A percentile compares a stretch with the other conserved stretches of the same genome.
These are phyloP conservation scores for Pygathrix nemaeus DNA, from an alignment of 2,113 vertebrate genomes.

Conservation along the genomic window DNA sequence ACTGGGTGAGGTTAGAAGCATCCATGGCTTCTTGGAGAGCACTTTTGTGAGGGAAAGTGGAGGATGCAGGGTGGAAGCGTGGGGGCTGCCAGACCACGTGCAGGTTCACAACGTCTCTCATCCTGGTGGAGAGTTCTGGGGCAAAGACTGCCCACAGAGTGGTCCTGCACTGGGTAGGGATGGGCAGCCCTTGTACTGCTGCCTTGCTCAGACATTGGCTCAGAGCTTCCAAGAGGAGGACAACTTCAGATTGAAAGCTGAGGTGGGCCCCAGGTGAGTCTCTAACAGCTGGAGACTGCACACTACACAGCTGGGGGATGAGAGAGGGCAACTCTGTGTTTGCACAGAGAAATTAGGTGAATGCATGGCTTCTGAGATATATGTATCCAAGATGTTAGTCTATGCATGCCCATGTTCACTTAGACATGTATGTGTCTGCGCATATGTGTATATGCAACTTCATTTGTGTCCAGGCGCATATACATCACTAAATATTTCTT, in stretches of 20 bases:
- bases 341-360: not conserved
- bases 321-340: not conserved
- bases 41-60: not conserved
- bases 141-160: not conserved
- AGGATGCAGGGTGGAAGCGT: fast-evolving
- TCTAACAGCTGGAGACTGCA: not conserved
- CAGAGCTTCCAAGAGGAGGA: too few species aligned
- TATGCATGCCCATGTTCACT: not conserved
- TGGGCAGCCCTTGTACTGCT: not conserved
- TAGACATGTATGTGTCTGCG: too few species aligned
- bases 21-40: not conserved
- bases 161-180: too few species aligned
- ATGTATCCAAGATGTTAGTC: not conserved
- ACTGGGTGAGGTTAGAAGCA: not conserved
- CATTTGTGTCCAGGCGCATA: not conserved
- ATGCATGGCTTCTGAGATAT: not conserved
- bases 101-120: not conserved
- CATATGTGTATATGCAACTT: not conserved
- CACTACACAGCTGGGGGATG: not conserved
- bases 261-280: not conserved
- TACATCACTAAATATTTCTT: not conserved
- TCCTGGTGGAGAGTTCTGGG: not conserved
- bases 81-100: not conserved
- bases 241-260: not conserved
- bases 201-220: too few species aligned